A percentile compares a stretch with the other conserved stretches of the same genome.
These are phyloP conservation scores for Pseudococcus viburni DNA, from an alignment of 2,888 invertebrate genomes.

Conservation along the genomic window DNA sequence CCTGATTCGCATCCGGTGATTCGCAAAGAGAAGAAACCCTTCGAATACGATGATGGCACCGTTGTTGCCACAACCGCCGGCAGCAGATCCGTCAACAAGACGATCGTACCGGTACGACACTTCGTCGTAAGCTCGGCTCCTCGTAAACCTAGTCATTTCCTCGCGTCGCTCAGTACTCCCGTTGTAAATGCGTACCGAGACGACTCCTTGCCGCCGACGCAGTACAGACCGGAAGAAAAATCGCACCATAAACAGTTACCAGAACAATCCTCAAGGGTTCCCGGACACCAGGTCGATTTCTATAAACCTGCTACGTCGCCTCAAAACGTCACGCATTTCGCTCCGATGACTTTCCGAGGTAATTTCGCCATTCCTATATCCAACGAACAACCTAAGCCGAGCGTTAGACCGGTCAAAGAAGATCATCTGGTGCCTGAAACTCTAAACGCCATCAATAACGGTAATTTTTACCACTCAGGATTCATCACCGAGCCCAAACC, in stretches of 20 bases:
- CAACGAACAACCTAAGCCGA: background rate
- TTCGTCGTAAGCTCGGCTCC: slow-evolving; percentile 43
- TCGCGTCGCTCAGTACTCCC: slow-evolving; percentile 11
- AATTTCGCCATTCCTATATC: background rate
- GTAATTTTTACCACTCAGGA: slow-evolving; percentile 8
- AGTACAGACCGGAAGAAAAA: slow-evolving; percentile 23
- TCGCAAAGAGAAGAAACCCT: slow-evolving; percentile 29
- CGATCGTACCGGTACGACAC: slow-evolving; percentile 40
- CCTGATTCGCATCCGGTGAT: background rate
- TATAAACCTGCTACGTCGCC: slow-evolving; percentile 22
- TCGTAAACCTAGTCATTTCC: slow-evolving; percentile 63
- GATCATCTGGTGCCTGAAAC: slow-evolving; percentile 46
- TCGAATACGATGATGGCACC: background rate
- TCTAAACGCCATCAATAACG: slow-evolving; percentile 59
- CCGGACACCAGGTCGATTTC: slow-evolving; percentile 6
- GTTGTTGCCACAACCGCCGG: background rate
- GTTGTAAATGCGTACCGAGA: background rate
- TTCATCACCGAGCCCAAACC: slow-evolving; percentile 38
- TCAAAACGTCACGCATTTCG: background rate
- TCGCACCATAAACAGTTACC: slow-evolving; percentile 31
- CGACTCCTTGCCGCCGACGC: background rate
- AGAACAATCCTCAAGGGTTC: background rate
- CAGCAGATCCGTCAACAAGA: background rate
- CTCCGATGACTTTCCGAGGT: background rate
- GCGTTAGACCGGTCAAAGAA: slow-evolving; percentile 54